Evolutionary conservation across 2,888 invertebrate species (phyloP).

Genomic region (Rhamphomyia laevipes): DNA sequence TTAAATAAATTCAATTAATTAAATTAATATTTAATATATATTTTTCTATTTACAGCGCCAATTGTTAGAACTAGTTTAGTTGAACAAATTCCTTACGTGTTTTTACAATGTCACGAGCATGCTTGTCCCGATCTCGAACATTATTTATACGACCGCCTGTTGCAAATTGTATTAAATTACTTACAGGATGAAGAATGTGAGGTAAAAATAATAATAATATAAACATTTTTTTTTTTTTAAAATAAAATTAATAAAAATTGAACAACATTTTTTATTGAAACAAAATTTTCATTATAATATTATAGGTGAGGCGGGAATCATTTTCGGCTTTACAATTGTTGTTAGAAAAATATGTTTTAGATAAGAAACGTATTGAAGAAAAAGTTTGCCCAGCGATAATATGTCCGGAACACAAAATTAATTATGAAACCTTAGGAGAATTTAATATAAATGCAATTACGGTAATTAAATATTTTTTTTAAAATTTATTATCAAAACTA

Average conservation of each 20-base stretch:
- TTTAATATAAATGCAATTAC: constrained; percentile 7
- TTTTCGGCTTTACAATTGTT: constrained; percentile 7
- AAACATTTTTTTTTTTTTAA: background rate
- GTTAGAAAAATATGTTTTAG: constrained; percentile 8
- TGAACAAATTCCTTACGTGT: constrained; percentile 9
- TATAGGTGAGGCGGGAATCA: constrained; percentile 10
- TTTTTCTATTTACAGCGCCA: constrained; percentile 7
- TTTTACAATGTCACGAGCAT: constrained; percentile 9
- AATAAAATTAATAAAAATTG: too few relatives aligned
- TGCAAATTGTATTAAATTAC: constrained; percentile 11
- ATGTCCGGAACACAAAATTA: background rate
- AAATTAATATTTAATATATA: background rate
- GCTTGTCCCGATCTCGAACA: constrained; percentile 9
- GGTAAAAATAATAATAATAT: constrained; percentile 1
- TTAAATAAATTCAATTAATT: background rate
- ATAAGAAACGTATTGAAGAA: constrained; percentile 9
- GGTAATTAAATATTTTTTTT: constrained; percentile 4
- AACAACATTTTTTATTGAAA: too few relatives aligned
- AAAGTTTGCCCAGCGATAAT: constrained; percentile 10
- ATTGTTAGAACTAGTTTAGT: constrained; percentile 8
- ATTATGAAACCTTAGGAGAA: constrained; percentile 4
- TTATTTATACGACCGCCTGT: constrained; percentile 13
- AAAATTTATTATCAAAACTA: background rate
- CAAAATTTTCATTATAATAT: background rate
- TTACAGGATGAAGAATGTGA: constrained; percentile 7